Base-by-base conservation (phyloP, 2,888 invertebrate genomes). In the Pristionchus fissidentatus region DNA sequence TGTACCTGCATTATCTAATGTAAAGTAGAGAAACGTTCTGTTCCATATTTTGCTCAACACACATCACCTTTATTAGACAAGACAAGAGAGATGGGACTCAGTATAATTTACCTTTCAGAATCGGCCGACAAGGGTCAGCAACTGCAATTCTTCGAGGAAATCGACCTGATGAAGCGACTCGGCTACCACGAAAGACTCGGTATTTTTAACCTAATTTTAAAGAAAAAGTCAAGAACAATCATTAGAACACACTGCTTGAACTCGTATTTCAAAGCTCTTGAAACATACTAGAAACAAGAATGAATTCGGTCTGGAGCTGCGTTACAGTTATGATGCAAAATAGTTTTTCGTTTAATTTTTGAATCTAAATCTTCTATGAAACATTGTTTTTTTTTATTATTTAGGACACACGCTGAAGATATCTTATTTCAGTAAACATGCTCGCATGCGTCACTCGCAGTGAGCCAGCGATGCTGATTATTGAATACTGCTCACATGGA, bases 101-200 rank as follows among this genome's bases (percentile, higher is more conserved):
- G 49, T 49, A 22, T 26, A 70, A 70, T 38, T 22, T 22, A 38
- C 32, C 13, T 78, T 79, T 38, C 15, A 79, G 52, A 79, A 57
- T 57, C 52, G 13, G 79, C 79, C 26, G 79, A 79, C 41, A 38
- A 57, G 22, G 49, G 38, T 0, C 41, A 38, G 57, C 57, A 57
- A 19, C 49, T 55, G 41, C 55, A 79, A 19, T 79, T 79, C 43
- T 43, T 79, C n/a, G 79, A 79, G 26, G 79, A 79, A 46, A 79
- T 79, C 35, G 57, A 55, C 10, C 57, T 79, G 49, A 79, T 79
- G 79, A 79, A 79, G 41, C 35, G 79, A 41, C n/a, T 79, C 13
- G 79, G 79, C n/a, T 79, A 79, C 22, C 79, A 79, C 26, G 79
- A 79, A 19, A 35, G 79, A 79, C 41, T 79, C 3, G 79, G 79